A percentile compares a stretch with the other conserved stretches of the same genome.
Conservation (phyloP, 1,140 invertebrate genomes). For the Solenopsis invicta region DNA sequence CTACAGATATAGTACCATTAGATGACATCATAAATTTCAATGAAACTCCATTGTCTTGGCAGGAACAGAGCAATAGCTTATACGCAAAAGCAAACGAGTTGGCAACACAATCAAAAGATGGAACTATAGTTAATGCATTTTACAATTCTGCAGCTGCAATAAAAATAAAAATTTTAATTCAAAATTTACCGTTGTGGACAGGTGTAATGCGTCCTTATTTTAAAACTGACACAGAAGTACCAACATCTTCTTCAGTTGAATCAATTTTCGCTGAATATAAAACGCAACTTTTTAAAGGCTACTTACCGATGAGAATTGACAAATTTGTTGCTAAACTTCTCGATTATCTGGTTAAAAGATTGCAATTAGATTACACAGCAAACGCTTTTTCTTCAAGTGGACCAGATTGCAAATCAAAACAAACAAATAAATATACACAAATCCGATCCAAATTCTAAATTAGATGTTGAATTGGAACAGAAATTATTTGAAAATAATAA, state of each 20-base stretch:
- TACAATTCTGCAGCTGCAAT: conserved; percentile 2
- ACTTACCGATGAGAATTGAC: conserved; percentile 17
- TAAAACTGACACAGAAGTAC: neutral
- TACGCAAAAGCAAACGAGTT: conserved; percentile 5
- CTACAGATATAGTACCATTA: neutral
- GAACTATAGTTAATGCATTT: neutral
- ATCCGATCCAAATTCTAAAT: neutral
- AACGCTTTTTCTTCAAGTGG: neutral
- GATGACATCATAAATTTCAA: neutral
- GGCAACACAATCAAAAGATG: neutral
- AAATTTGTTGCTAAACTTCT: conserved; percentile 18
- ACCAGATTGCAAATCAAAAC: neutral
- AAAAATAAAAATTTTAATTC: neutral
- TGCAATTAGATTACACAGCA: conserved; percentile 4
- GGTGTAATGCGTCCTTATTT: conserved; percentile 8
- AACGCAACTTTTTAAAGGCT: neutral
- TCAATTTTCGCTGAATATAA: conserved; percentile 35
- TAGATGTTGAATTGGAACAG: too few species aligned
- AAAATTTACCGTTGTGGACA: neutral
- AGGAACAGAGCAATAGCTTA: neutral
- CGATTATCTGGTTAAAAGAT: neutral
- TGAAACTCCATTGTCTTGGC: neutral
- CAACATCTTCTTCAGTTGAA: conserved; percentile 18
- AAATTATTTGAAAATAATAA: neutral
- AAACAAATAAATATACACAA: neutral